Evolutionary conservation across 2,888 invertebrate species (phyloP).

Genomic region (Epinotia ramella): DNA sequence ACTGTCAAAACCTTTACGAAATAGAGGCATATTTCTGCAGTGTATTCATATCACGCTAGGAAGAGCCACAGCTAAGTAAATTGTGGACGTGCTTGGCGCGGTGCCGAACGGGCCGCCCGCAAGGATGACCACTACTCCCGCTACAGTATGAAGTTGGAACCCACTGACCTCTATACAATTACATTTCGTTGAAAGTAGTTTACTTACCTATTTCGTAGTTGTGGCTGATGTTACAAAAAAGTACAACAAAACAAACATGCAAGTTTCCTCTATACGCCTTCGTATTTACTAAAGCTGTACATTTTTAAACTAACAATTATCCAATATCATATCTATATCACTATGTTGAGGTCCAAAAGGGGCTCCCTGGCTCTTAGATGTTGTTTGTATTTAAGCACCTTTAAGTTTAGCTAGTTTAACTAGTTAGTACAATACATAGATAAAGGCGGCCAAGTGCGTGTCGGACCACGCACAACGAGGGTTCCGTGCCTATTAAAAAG

Average conservation of each 20-base stretch:
- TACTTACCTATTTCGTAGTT: not conserved
- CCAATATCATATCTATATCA: too few relatives aligned
- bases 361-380: too few relatives aligned
- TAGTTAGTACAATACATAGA: too few relatives aligned
- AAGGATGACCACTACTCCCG: slow-evolving; percentile 60
- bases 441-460: too few relatives aligned
- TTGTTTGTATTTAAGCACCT: too few relatives aligned
- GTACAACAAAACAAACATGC: not conserved
- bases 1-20: slow-evolving; percentile 32
- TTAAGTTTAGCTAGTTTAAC: too few relatives aligned
- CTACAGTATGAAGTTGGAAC: slow-evolving; percentile 41
- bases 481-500: too few relatives aligned
- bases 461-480: too few relatives aligned
- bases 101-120: slow-evolving; percentile 76
- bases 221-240: not conserved
- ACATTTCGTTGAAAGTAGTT: not conserved
- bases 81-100: slow-evolving; percentile 82
- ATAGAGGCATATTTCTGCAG: slow-evolving; percentile 59
- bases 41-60: slow-evolving; percentile 77
- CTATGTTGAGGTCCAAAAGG: too few relatives aligned
- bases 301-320: too few relatives aligned
- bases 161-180: slow-evolving; percentile 39
- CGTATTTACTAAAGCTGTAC: not conserved
- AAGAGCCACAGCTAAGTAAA: slow-evolving; percentile 77
- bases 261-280: not conserved